Evolutionary conservation across 2,113 vertebrate genomes (phyloP), one percentile per base, ranked within the genome.

Genomic region (Erythrocebus patas): DNA sequence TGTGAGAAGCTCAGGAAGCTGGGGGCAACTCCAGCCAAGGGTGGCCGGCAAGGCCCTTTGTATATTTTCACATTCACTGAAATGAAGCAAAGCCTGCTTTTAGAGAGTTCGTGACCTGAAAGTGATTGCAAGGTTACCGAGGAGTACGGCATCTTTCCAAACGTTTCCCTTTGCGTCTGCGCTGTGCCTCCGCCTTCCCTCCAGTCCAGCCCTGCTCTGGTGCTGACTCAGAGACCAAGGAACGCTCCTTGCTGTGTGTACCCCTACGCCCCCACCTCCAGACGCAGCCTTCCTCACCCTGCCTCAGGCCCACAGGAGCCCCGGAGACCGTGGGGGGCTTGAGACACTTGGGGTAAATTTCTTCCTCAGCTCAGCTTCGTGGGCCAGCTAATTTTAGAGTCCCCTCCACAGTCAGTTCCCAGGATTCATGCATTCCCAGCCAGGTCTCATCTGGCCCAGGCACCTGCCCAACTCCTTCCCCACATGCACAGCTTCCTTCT

Each of bases 121-220:
- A 8, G 7, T 45, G 30, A 43, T 23, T n/a, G 16, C 45, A 10
- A 8, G 5, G 25, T 10, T 14, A 14, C 11, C 14, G 45, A 52
- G 75, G 45, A 25, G 20, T 1, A 3, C 14, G 3, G 35, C 0
- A 4, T 30, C 40, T 64, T 40, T 40, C n/a, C 27, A 3, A 3
- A 30, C 10, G 0, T n/a, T 43, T 18, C n/a, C n/a, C 50, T 32
- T 40, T 18, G 30, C 3, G 1, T 38, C 59, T 66, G 59, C 0
- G 4, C 79, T 25, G 2, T 8, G 52, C 3, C 61, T 14, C 61
- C 12, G 5, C 59, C 45, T 4, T 50, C 6, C 43, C 40, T 27
- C 35, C 89, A 38, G 57, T 11, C 8, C 35, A n/a, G 61, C 18
- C 27, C 59, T 20, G 45, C 7, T 64, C 59, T 2, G 45, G 0